phyloP scores from a whole-genome alignment of 2,113 vertebrate genomes.

The Deroptyus accipitrinus region DNA sequence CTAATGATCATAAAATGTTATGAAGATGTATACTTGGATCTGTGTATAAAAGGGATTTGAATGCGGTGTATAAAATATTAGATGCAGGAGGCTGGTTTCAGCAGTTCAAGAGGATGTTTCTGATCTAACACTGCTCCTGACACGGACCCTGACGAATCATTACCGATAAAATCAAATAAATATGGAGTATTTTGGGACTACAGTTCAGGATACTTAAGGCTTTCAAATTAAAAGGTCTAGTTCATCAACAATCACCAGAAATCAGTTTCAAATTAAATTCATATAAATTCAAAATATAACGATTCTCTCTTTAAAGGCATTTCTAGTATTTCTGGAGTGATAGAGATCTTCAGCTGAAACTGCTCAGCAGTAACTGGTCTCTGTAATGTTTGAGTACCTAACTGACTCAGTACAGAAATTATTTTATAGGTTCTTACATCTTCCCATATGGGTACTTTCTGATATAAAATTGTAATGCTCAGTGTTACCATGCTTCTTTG shows the following conservation, averaged over 20 bases:
- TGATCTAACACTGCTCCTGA: background rate
- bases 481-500: background rate
- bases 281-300: too few relatives aligned
- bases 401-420: background rate
- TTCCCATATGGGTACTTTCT: background rate
- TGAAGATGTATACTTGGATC: background rate
- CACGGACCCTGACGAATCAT: fast-evolving
- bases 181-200: background rate
- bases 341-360: background rate
- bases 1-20: background rate
- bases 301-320: background rate
- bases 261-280: background rate
- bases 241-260: background rate
- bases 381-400: background rate
- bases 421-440: background rate
- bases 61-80: background rate
- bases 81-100: background rate
- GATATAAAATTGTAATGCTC: background rate
- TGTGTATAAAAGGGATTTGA: background rate
- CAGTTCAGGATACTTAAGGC: background rate
- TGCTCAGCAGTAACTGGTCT: background rate
- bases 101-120: background rate
- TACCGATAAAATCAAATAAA: background rate
- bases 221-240: background rate
- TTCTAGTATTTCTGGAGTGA: background rate